These are phyloP conservation scores for Polietes domitor DNA, from an alignment of 2,888 invertebrate genomes.

Conservation along the genomic window DNA sequence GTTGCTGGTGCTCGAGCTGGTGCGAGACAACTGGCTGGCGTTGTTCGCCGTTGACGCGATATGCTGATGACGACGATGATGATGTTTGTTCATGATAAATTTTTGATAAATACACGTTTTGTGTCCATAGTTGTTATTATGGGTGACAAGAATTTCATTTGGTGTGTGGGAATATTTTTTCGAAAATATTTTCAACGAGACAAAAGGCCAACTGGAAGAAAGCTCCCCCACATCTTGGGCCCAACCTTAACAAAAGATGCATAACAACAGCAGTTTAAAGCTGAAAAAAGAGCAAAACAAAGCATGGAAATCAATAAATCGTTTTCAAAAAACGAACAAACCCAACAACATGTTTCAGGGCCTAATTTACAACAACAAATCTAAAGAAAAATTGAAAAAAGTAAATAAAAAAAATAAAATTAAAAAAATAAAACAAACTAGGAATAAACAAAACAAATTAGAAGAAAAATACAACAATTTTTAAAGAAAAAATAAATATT, in stretches of 20 bases:
- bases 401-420: too few species aligned
- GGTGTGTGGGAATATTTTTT: constrained; percentile 67
- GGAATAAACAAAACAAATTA: too few species aligned
- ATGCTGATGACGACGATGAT: constrained; percentile 50
- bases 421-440: too few species aligned
- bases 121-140: constrained; percentile 50
- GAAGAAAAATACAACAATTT: too few species aligned
- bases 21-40: background rate
- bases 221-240: background rate
- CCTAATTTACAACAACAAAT: too few species aligned
- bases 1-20: constrained; percentile 34
- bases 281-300: too few species aligned
- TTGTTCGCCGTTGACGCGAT: constrained; percentile 33
- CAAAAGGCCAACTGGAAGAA: constrained; percentile 14
- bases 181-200: constrained; percentile 52
- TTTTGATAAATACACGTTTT: constrained; percentile 64
- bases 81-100: constrained; percentile 38
- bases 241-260: background rate
- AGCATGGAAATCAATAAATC: too few species aligned
- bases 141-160: constrained; percentile 66
- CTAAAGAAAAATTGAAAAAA: too few species aligned
- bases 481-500: too few species aligned
- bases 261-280: too few species aligned
- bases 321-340: too few species aligned
- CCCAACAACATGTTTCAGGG: too few species aligned